Conservation (phyloP, 2,888 invertebrate genomes). For the Lasioglossum morio region DNA sequence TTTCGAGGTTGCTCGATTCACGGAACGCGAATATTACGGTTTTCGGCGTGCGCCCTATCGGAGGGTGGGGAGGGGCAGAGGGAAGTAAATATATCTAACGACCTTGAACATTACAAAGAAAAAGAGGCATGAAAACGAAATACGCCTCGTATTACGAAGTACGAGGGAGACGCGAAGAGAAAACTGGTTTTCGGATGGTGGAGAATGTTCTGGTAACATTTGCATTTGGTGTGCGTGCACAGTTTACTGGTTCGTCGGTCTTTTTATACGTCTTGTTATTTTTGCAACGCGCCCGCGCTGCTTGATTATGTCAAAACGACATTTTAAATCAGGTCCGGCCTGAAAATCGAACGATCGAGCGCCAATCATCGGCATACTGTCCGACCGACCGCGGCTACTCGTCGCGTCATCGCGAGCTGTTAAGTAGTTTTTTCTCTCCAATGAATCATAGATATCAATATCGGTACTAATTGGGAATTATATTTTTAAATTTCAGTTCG, state of each 20-base stretch:
- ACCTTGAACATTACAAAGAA: conserved; percentile 43
- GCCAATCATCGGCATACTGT: conserved; percentile 6
- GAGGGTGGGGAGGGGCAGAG: not conserved
- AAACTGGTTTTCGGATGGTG: conserved; percentile 56
- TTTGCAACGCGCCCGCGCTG: not conserved
- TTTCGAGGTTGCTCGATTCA: too few relatives aligned
- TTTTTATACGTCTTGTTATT: conserved; percentile 7
- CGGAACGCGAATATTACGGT: not conserved
- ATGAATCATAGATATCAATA: not conserved
- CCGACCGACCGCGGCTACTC: not conserved
- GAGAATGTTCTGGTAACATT: conserved; percentile 61
- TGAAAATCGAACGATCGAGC: not conserved
- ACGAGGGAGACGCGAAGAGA: conserved; percentile 44
- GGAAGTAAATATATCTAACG: conserved; percentile 24
- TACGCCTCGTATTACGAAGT: conserved; percentile 46
- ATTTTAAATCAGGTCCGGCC: conserved; percentile 32
- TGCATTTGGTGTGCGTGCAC: conserved; percentile 51
- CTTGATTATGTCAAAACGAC: conserved; percentile 41
- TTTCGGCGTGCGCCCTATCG: not conserved
- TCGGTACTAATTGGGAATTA: not conserved
- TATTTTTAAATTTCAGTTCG: not conserved
- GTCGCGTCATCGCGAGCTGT: not conserved
- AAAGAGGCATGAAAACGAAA: conserved; percentile 36
- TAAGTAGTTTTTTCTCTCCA: not conserved
- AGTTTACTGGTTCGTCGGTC: conserved; percentile 14